phyloP scores from a whole-genome alignment of 2,888 invertebrate species.

The Acronicta psi region DNA sequence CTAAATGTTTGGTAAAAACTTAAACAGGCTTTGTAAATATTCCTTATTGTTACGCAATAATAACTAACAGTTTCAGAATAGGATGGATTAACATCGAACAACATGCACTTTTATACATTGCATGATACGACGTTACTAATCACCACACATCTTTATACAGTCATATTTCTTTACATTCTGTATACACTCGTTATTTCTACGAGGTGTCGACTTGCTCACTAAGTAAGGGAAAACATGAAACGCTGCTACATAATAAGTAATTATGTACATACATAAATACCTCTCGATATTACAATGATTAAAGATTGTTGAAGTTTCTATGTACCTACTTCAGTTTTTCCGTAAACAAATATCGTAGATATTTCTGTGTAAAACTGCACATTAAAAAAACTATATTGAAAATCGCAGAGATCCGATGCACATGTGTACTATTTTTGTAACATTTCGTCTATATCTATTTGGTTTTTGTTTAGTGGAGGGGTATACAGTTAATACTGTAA shows the following conservation, averaged over 20 bases:
- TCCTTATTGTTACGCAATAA: slow-evolving; percentile 27
- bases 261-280: slow-evolving; percentile 2
- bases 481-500: no score
- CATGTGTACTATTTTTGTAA: no score
- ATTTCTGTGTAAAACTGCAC: no score
- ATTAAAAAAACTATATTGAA: no score
- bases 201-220: slow-evolving; percentile 15
- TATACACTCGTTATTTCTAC: slow-evolving; percentile 24
- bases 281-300: slow-evolving; percentile 1
- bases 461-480: no score
- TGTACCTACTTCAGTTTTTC: slow-evolving; percentile 17
- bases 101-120: slow-evolving; percentile 1
- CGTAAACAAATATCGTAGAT: not conserved
- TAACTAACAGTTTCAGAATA: slow-evolving; percentile 9
- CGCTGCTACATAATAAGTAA: not conserved
- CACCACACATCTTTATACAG: slow-evolving; percentile 1
- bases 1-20: slow-evolving; percentile 2
- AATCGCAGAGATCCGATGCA: no score
- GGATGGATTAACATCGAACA: slow-evolving; percentile 6
- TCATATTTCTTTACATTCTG: slow-evolving; percentile 22
- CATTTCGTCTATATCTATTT: no score
- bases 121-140: slow-evolving; percentile 23
- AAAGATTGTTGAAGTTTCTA: not conserved
- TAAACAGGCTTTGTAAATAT: slow-evolving; percentile 12
- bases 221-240: slow-evolving; percentile 23